phyloP scores from a whole-genome alignment of 2,797 vertebrate species.

The Echiichthys vipera region DNA sequence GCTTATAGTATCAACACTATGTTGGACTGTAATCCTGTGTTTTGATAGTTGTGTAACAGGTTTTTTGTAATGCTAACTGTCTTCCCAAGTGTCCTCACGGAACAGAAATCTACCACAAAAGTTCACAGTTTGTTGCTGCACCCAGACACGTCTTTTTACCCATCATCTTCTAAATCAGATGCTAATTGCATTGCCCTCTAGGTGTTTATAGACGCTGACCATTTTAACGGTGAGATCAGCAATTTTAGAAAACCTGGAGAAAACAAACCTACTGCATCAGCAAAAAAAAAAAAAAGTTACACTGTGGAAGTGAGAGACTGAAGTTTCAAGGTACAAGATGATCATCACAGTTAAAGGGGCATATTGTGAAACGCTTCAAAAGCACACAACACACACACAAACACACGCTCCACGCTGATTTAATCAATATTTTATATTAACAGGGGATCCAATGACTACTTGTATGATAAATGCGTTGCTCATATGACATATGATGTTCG shows the following conservation, averaged over 20 bases:
- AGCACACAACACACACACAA: not conserved
- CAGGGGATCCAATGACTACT: not conserved
- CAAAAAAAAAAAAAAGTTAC: conserved; percentile 10
- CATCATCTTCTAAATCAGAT: not conserved
- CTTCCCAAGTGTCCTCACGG: not conserved
- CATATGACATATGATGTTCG: no score
- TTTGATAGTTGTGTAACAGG: not conserved
- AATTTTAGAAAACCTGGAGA: not conserved
- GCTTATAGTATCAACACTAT: not conserved
- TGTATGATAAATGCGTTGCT: no score
- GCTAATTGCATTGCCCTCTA: not conserved
- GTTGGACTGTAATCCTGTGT: not conserved
- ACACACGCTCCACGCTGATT: not conserved
- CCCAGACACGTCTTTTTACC: conserved; percentile 2
- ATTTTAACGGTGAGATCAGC: conserved; percentile 17
- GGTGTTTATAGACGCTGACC: conserved; percentile 2
- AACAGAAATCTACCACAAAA: not conserved
- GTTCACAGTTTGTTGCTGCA: not conserved
- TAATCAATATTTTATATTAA: not conserved
- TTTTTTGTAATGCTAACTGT: not conserved
- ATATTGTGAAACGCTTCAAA: not conserved
- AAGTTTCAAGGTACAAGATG: no score
- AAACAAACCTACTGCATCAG: conserved; percentile 1
- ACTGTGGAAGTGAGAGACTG: no score
- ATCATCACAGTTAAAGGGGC: conserved; percentile 19